phyloP scores from a whole-genome alignment of 2,797 vertebrate genomes.

The Sitta carolinensis region DNA sequence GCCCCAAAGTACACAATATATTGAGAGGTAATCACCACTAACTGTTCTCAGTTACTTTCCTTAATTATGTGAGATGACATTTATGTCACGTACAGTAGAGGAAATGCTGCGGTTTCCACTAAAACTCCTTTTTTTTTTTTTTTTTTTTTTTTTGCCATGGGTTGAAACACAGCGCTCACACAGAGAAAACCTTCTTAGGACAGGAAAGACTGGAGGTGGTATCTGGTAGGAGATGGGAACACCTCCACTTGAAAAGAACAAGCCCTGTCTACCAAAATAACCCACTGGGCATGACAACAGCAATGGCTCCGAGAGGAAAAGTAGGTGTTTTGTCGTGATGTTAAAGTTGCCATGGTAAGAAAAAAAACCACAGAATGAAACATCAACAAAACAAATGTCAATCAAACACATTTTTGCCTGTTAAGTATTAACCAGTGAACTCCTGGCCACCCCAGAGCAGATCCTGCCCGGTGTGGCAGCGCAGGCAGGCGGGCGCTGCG shows the following conservation, averaged over 20 bases:
- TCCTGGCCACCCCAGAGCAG: not conserved
- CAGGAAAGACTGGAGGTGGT: conserved; percentile 50
- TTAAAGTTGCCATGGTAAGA: conserved; percentile 56
- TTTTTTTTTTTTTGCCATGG: conserved; percentile 5
- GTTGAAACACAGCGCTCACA: not conserved
- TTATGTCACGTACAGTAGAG: conserved; percentile 28
- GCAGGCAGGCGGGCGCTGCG: not conserved
- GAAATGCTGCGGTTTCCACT: conserved; percentile 31
- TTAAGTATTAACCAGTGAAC: conserved; percentile 21
- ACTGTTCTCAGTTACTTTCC: conserved; percentile 30
- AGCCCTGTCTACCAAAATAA: conserved; percentile 58
- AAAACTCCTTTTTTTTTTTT: not conserved
- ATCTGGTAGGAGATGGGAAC: conserved; percentile 56
- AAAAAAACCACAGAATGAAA: conserved; percentile 35
- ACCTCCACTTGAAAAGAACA: conserved; percentile 63
- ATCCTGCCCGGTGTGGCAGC: rapidly evolving
- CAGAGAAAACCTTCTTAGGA: conserved; percentile 26
- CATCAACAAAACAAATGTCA: conserved; percentile 50
- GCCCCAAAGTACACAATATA: conserved; percentile 65
- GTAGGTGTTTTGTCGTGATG: conserved; percentile 61
- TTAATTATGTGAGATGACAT: conserved; percentile 40
- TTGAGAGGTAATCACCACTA: conserved; percentile 61
- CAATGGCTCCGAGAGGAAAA: conserved; percentile 16
- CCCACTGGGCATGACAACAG: conserved; percentile 47
- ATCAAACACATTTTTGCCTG: conserved; percentile 3